A percentile compares a stretch with the other conserved stretches of the same genome.
These are phyloP conservation scores for Mesembrinibis cayennensis DNA, from an alignment of 2,113 vertebrate species.

Conservation along the genomic window DNA sequence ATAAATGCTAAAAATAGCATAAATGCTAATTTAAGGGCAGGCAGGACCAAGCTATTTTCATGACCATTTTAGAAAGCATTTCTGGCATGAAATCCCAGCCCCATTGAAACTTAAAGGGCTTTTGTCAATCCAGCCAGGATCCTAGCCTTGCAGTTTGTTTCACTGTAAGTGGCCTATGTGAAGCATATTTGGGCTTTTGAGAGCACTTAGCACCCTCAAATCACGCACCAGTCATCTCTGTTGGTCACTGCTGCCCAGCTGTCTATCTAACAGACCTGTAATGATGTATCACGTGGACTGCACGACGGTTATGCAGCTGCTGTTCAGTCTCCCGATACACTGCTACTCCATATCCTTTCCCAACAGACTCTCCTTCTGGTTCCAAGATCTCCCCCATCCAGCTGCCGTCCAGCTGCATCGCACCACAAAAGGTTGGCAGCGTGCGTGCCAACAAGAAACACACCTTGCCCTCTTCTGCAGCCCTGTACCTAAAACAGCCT, in stretches of 20 bases:
- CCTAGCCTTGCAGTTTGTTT: background rate
- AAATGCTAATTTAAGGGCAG: background rate
- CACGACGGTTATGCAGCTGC: background rate
- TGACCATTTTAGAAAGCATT: background rate
- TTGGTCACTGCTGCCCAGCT: background rate
- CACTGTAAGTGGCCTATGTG: background rate
- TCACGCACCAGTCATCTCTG: background rate
- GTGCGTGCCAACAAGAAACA: background rate
- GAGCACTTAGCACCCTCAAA: background rate
- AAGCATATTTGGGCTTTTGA: background rate
- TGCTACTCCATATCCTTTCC: background rate
- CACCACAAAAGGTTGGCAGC: rapidly evolving
- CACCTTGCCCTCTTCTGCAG: background rate
- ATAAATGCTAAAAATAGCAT: background rate
- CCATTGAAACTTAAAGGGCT: background rate
- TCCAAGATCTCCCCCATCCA: background rate
- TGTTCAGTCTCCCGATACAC: background rate
- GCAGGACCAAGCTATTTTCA: background rate
- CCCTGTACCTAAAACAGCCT: background rate
- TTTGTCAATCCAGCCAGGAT: background rate
- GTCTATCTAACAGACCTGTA: background rate
- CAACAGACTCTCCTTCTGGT: background rate
- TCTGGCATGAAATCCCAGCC: background rate
- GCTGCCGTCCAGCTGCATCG: no score
- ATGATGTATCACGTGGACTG: rapidly evolving